phyloP scores from a whole-genome alignment of 2,888 invertebrate genomes.

The Cyclophora albipunctata region DNA sequence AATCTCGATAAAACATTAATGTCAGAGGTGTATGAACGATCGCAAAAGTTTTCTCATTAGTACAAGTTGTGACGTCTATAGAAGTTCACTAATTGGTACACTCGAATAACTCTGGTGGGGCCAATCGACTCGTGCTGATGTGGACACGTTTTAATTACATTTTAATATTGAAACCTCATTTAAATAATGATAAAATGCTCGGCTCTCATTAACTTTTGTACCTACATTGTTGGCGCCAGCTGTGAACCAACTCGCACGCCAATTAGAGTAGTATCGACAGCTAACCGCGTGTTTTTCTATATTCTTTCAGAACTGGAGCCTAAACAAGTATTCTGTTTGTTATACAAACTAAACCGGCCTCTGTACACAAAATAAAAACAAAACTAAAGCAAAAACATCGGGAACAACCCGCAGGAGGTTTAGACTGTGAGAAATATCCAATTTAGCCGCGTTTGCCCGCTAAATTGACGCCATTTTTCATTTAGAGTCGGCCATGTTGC shows the following conservation, averaged over 20 bases:
- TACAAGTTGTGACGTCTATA: constrained; percentile 28
- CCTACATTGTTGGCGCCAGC: no score
- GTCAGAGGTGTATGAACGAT: constrained; percentile 19
- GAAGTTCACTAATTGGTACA: constrained; percentile 32
- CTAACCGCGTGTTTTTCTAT: no score
- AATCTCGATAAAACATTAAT: constrained; percentile 19
- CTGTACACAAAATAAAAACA: constrained; percentile 20
- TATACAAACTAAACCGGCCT: constrained; percentile 11
- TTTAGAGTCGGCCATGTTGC: constrained; percentile 51
- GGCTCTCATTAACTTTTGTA: no score
- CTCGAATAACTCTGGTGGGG: constrained; percentile 22
- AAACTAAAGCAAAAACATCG: constrained; percentile 32
- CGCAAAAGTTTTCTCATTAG: constrained; percentile 40
- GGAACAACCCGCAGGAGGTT: constrained; percentile 40
- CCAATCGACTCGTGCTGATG: constrained; percentile 18
- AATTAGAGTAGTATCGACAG: no score
- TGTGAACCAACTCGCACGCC: no score
- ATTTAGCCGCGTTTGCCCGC: constrained; percentile 65
- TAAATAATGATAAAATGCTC: no score
- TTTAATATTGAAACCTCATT: no score
- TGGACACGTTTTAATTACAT: no score
- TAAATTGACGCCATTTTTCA: constrained; percentile 71
- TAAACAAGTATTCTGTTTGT: background rate
- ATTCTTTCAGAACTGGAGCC: no score
- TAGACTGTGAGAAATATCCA: constrained; percentile 67